Base-by-base conservation (phyloP, 2,888 invertebrate species). In the Epistrophella euchroma region DNA sequence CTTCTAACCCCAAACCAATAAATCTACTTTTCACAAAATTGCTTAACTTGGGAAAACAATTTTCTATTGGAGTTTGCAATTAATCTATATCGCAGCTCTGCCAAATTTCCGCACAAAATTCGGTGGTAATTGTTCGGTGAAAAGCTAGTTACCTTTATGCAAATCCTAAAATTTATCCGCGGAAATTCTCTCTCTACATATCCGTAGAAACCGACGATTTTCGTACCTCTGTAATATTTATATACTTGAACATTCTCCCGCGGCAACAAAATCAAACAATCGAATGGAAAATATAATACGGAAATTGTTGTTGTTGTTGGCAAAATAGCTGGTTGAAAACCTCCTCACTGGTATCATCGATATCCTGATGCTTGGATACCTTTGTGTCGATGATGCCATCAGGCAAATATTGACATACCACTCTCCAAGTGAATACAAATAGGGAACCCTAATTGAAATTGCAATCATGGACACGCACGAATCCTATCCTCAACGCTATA, bases 401-500 rank as follows among this genome's bases (percentile, higher is more conserved):
- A 32, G 35, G 47, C 76, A 82, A 82, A 79, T 83, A 78, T 80
- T 80, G 77, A 80, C 77, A 75, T 72, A 87, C 83, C 87, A 83
- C 83, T 87, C 87, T 79, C 71, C 81, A 79, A 82, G 86, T 87
- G 83, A 84, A 87, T 78, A 82, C 85, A 88, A 88, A 88, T 83
- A 88, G 66, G 68, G 45, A 52, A 75, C 64, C 76, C 85, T 88
- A 88, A 88, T 88, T 88, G 88, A 88, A 88, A 88, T 87, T 88
- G 88, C 84, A 88, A 81, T 74, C 76, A 76, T 72, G 47, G 37
- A 50, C 68, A 68, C 68, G 68, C 68, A 68, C 52, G 52, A 68
- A 22, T 52, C 52, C 43, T 3, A n/a, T 40, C 40, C 1, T 3
- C 0, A 50, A 5, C 17, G n/a, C 5, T 17, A 40, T 13, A 1